A percentile compares a stretch with the other conserved stretches of the same genome.
phyloP scores from a whole-genome alignment of 2,888 invertebrate species.

The Euplexia lucipara region DNA sequence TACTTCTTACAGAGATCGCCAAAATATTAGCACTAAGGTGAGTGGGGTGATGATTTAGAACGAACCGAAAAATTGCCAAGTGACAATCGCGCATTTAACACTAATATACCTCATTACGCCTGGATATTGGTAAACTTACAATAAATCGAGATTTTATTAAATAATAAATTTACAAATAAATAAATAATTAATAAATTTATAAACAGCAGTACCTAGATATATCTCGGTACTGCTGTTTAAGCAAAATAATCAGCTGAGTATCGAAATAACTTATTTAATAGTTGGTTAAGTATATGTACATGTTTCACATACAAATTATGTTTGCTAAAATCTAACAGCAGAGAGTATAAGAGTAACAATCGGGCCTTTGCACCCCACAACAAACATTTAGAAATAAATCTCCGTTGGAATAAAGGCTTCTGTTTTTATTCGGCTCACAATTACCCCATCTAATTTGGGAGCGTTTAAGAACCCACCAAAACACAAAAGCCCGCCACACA shows the following conservation, averaged over 20 bases:
- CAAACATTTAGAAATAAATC: constrained; percentile 24
- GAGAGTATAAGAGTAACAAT: background rate
- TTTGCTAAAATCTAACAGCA: too few species aligned
- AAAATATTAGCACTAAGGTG: background rate
- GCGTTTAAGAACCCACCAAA: constrained; percentile 70
- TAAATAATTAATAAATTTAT: too few species aligned
- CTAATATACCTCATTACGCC: too few species aligned
- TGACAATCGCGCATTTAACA: background rate
- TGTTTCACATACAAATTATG: too few species aligned
- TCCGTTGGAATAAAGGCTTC: constrained; percentile 21
- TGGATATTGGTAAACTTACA: too few species aligned
- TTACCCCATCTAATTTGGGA: constrained; percentile 62
- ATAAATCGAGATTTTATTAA: too few species aligned
- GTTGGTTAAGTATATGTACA: background rate
- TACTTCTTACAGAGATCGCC: background rate
- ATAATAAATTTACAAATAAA: too few species aligned
- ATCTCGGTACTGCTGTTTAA: background rate
- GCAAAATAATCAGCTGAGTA: background rate
- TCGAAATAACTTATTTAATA: too few species aligned
- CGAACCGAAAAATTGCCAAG: background rate
- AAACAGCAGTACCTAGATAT: too few species aligned
- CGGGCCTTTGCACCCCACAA: background rate
- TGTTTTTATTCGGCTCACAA: constrained; percentile 50
- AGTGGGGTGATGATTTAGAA: background rate
- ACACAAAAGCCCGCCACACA: constrained; percentile 74